Conservation (phyloP, 2,113 vertebrate species). For the Miniopterus natalensis region DNA sequence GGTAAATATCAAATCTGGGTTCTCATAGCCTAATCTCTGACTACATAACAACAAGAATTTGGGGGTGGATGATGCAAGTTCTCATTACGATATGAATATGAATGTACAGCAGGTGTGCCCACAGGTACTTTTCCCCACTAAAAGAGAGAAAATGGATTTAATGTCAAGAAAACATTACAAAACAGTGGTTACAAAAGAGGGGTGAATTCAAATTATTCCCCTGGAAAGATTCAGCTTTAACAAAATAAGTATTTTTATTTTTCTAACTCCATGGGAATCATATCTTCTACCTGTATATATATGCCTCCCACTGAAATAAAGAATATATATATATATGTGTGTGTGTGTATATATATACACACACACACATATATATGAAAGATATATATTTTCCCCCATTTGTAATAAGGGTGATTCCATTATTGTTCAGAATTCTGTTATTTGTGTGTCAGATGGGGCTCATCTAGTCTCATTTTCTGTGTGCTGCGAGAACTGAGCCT, state of each 20-base stretch:
- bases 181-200: neutral
- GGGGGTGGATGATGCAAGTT: neutral
- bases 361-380: neutral
- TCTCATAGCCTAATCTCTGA: neutral
- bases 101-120: neutral
- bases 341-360: neutral
- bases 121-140: neutral
- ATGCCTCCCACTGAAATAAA: neutral
- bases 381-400: neutral
- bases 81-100: neutral
- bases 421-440: conserved; percentile 38
- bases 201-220: neutral
- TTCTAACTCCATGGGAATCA: neutral
- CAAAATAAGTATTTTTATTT: conserved; percentile 41
- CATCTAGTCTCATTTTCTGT: conserved; percentile 55
- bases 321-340: neutral
- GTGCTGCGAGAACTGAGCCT: conserved; percentile 59
- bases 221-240: neutral
- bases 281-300: neutral
- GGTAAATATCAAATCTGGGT: neutral
- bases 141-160: neutral
- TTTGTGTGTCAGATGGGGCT: neutral
- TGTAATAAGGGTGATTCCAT: neutral
- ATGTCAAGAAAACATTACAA: neutral
- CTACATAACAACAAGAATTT: neutral